A percentile compares a stretch with the other conserved stretches of the same genome.
Conservation (phyloP, 2,797 vertebrate genomes). For the Chiloscyllium punctatum region DNA sequence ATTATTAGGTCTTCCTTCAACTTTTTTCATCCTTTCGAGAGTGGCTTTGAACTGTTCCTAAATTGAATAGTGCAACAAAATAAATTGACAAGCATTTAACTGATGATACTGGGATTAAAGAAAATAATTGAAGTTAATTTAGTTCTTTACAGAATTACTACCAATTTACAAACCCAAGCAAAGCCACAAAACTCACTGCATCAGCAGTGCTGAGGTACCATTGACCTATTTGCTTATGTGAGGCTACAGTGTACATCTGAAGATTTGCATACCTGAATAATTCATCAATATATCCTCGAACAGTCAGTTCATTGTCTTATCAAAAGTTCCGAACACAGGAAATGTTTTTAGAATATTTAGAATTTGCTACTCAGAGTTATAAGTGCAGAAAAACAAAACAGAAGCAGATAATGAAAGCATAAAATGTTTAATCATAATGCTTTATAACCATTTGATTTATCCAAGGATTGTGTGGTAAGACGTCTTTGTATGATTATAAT, state of each 20-base stretch:
- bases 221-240: background rate
- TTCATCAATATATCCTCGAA: background rate
- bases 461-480: background rate
- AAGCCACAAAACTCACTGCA: background rate
- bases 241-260: background rate
- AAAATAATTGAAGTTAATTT: background rate
- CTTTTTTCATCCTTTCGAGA: background rate
- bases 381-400: background rate
- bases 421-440: background rate
- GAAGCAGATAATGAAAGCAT: background rate
- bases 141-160: background rate
- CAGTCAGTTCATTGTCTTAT: background rate
- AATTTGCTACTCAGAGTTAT: background rate
- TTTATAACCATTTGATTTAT: background rate
- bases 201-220: background rate
- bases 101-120: background rate
- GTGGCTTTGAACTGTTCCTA: background rate
- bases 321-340: background rate
- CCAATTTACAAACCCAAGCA: background rate
- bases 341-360: background rate
- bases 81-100: background rate
- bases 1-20: background rate
- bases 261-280: background rate
- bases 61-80: background rate
- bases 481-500: background rate